These are phyloP conservation scores for Trichosurus vulpecula DNA, from an alignment of 2,797 vertebrate genomes.

Conservation along the genomic window DNA sequence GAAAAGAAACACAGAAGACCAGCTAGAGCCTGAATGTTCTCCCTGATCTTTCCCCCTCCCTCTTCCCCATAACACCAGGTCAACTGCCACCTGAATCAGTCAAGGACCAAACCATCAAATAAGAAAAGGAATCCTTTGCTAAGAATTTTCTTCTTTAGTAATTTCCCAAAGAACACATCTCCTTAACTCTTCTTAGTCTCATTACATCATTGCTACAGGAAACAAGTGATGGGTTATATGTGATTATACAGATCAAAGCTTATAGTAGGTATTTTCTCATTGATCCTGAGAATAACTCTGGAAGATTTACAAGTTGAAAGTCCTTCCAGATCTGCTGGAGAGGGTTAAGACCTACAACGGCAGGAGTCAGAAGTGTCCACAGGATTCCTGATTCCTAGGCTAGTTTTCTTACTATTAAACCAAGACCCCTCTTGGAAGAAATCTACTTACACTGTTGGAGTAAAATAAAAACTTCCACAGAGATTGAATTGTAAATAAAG, in stretches of 20 bases:
- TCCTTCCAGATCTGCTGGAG: slow-evolving; percentile 6
- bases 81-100: slow-evolving; percentile 72
- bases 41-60: slow-evolving; percentile 65
- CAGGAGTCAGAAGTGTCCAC: slow-evolving; percentile 15
- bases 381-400: slow-evolving; percentile 4
- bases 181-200: background rate
- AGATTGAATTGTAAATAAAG: background rate
- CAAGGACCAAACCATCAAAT: slow-evolving; percentile 45
- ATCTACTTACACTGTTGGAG: background rate
- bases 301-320: slow-evolving; percentile 40
- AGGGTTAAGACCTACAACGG: slow-evolving; percentile 2
- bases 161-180: slow-evolving; percentile 39
- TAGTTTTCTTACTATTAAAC: slow-evolving; percentile 45
- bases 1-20: slow-evolving; percentile 56
- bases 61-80: slow-evolving; percentile 64
- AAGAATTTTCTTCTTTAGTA: slow-evolving; percentile 37
- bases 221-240: background rate
- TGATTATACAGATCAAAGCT: slow-evolving; percentile 11
- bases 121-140: slow-evolving; percentile 43
- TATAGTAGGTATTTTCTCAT: background rate
- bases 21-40: slow-evolving; percentile 55
- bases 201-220: slow-evolving; percentile 23
- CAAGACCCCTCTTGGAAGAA: background rate
- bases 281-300: slow-evolving; percentile 22
- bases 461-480: slow-evolving; percentile 17